phyloP scores from a whole-genome alignment of 2,888 invertebrate species.

The Apocheima hispidaria region DNA sequence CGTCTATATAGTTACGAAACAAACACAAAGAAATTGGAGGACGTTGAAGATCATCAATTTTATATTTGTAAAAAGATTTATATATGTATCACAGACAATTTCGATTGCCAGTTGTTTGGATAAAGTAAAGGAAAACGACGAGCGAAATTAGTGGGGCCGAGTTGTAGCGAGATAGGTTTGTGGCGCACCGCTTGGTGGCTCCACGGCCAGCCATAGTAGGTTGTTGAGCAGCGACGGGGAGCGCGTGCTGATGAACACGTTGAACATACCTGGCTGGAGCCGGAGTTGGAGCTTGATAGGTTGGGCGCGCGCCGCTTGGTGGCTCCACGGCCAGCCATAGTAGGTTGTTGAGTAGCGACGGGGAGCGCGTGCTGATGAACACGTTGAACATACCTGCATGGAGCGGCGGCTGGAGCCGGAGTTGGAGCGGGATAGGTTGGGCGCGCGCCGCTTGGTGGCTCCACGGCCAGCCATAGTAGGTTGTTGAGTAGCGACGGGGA shows the following conservation, averaged over 20 bases:
- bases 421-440: slow-evolving; percentile 95
- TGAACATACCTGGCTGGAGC: too few species aligned
- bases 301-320: too few species aligned
- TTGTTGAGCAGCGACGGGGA: too few species aligned
- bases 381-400: too few species aligned
- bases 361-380: too few species aligned
- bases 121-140: neutral
- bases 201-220: too few species aligned
- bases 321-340: too few species aligned
- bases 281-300: too few species aligned
- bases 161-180: too few species aligned
- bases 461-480: slow-evolving; percentile 95
- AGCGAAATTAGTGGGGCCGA: too few species aligned
- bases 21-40: slow-evolving; percentile 7
- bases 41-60: neutral
- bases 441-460: slow-evolving; percentile 95
- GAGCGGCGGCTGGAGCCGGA: slow-evolving; percentile 88
- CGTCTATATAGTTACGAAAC: neutral
- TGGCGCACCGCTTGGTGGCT: too few species aligned
- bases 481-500: slow-evolving; percentile 97
- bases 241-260: neutral
- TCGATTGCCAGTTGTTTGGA: neutral
- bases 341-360: neutral
- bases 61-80: slow-evolving; percentile 2
- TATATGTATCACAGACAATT: neutral